A percentile compares a stretch with the other conserved stretches of the same genome.
Conservation (phyloP, 2,113 vertebrate species). For the Malurus melanocephalus region DNA sequence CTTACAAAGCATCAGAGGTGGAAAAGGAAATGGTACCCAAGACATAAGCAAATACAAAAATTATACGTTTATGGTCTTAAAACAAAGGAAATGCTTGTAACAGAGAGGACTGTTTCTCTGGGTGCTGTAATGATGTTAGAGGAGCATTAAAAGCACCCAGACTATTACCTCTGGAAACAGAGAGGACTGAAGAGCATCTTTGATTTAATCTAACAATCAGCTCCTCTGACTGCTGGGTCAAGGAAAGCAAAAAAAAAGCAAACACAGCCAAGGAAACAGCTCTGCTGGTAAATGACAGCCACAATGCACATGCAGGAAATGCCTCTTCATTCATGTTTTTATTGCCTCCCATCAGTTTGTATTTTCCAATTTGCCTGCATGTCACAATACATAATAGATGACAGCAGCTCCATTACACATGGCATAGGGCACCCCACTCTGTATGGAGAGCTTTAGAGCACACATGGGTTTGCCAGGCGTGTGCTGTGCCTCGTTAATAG, state of each 20-base stretch:
- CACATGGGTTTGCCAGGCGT: not conserved
- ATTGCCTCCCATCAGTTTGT: not conserved
- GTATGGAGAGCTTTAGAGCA: not conserved
- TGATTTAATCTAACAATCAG: not conserved
- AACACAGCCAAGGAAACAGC: not conserved
- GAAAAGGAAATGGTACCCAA: not conserved
- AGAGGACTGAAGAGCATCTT: not conserved
- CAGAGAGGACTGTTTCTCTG: not conserved
- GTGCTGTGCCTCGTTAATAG: not conserved
- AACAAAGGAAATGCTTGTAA: not conserved
- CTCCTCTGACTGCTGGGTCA: not conserved
- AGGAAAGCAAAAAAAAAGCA: not conserved
- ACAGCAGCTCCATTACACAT: not conserved
- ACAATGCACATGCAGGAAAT: not conserved
- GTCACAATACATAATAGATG: not conserved
- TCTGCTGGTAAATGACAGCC: not conserved
- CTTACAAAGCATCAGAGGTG: not conserved
- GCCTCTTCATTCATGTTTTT: not conserved
- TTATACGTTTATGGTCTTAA: not conserved
- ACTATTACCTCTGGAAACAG: not conserved
- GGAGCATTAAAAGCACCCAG: not conserved
- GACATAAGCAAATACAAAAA: not conserved
- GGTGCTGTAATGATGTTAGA: not conserved
- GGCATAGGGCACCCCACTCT: not conserved
- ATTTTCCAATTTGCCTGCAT: constrained; percentile 17